Conservation (phyloP, 2,113 vertebrate genomes). For the Condylura cristata region DNA sequence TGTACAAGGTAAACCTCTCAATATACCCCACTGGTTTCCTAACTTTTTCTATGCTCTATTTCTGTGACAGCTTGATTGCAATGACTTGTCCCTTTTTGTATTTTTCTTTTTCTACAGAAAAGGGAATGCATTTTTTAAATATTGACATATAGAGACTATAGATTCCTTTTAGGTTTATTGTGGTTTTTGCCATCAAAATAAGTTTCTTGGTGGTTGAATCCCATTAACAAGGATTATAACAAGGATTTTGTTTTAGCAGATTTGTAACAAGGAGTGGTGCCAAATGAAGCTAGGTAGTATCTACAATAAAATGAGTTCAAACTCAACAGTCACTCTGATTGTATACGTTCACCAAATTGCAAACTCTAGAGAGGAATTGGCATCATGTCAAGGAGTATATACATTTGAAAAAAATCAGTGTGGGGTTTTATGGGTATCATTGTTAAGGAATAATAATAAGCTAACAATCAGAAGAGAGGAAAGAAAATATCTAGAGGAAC, state of each 20-base stretch:
- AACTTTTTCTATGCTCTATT: background rate
- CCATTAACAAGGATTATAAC: constrained; percentile 8
- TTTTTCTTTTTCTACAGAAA: background rate
- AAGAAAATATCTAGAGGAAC: constrained; percentile 8
- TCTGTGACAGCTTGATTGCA: constrained; percentile 31
- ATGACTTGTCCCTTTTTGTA: background rate
- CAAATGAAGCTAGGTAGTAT: background rate
- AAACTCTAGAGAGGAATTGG: background rate
- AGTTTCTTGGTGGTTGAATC: background rate
- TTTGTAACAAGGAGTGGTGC: background rate
- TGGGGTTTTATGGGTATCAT: background rate
- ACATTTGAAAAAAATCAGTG: background rate
- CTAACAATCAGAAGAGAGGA: background rate
- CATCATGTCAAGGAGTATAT: background rate
- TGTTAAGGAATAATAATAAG: background rate
- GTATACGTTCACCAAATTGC: background rate
- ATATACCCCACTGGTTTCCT: background rate
- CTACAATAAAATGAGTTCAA: background rate
- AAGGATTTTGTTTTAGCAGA: background rate
- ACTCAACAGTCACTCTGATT: background rate
- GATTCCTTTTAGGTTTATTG: background rate
- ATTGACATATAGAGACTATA: background rate
- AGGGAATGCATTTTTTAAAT: background rate
- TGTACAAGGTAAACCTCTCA: background rate
- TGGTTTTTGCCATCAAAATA: background rate